phyloP scores from a whole-genome alignment of 1,140 invertebrate genomes.

The Apis mellifera region DNA sequence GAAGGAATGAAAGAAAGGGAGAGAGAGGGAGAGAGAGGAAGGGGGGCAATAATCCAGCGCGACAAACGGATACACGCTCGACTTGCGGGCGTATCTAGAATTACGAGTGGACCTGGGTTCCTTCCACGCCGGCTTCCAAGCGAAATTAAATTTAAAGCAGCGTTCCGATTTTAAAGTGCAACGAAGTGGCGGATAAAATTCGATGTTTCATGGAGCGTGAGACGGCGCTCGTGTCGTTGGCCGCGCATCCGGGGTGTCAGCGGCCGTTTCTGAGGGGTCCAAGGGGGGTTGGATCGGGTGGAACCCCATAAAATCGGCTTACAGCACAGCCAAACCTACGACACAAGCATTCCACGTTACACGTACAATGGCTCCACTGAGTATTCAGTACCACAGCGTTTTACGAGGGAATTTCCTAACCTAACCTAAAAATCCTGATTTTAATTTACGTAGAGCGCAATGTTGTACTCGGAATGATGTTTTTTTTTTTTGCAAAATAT shows the following conservation, averaged over 20 bases:
- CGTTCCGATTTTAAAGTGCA: conserved; percentile 41
- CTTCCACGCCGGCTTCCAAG: conserved; percentile 2
- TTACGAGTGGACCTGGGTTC: conserved; percentile 21
- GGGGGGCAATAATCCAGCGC: neutral
- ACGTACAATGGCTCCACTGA: too few species aligned
- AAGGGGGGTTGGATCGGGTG: conserved; percentile 26
- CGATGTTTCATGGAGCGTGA: conserved; percentile 52
- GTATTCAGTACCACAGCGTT: too few species aligned
- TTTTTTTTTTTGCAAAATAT: too few species aligned
- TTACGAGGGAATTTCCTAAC: too few species aligned
- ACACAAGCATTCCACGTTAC: too few species aligned
- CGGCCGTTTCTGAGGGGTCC: conserved; percentile 52
- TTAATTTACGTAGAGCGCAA: too few species aligned
- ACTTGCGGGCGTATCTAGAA: neutral
- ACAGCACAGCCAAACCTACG: conserved; percentile 39
- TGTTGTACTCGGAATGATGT: too few species aligned
- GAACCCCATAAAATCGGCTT: conserved; percentile 72
- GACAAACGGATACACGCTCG: neutral
- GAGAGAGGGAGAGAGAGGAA: too few species aligned
- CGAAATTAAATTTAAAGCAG: conserved; percentile 50
- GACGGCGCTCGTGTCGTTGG: conserved; percentile 33
- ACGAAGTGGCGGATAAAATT: conserved; percentile 48
- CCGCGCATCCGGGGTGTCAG: conserved; percentile 62
- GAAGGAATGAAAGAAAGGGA: too few species aligned
- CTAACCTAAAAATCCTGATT: too few species aligned